Base-by-base conservation (phyloP, 2,113 vertebrate genomes). In the Bos javanicus region DNA sequence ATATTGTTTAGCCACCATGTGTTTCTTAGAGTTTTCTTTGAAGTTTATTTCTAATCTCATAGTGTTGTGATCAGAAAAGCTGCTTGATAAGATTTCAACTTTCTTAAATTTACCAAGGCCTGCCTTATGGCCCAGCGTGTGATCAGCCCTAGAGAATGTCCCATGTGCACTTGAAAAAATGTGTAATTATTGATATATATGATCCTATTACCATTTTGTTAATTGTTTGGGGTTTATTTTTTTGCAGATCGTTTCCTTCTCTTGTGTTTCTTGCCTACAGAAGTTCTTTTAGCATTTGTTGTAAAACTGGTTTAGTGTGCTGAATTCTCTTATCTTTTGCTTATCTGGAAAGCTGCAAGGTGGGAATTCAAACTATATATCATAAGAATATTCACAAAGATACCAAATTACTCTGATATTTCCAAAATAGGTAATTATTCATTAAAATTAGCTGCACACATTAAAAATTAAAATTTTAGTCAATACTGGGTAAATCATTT, bases 361-460 rank as follows among this genome's bases (percentile, higher is more conserved):
- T 17, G 17, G 48, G 36, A 39, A 97, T 84, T 89, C 54, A 90
- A 88, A 74, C 7, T 82, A 52, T 82, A 43, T 88, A 57, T 84
- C 67, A 50, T 76, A 90, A 76, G n/a, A 95, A 43, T 94, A 74
- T 89, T 87, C 19, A 93, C 25, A 94, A 83, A 89, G 33, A 64
- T 60, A 56, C 25, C 4, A 87, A 71, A 85, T 80, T 67, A 78
- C n/a, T 91, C 6, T 64, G n/a, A 83, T 84, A n/a, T 83, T 98
- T 83, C 78, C 13, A 59, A 92, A 92, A 90, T n/a, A 81, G 23
- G 54, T 60, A 85, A 43, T 76, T 28, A 36, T 67, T 67, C 43
- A 94, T 89, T 91, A 89, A 97, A 92, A 92, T 91, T 90, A 86
- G 26, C 54, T 26, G 48, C 26, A 86, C 39, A 80, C 26, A 83